Conservation (phyloP, 1,140 invertebrate genomes). For the Drosophila ohnishii region DNA sequence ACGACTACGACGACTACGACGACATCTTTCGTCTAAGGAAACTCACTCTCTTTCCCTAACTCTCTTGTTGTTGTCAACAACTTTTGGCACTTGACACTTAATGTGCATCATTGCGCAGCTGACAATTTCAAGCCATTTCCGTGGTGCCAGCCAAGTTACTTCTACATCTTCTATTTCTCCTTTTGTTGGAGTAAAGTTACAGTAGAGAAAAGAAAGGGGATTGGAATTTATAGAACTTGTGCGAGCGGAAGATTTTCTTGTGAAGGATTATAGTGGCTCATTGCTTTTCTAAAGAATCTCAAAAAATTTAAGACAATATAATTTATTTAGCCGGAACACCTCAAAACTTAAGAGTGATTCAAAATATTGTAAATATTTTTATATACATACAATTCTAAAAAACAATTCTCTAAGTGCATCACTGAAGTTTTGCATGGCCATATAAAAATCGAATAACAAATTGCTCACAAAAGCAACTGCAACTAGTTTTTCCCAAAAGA, state of each 20-base stretch:
- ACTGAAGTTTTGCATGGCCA: slow-evolving; percentile 68
- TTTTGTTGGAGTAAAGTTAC: slow-evolving; percentile 21
- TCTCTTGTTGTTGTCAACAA: slow-evolving; percentile 71
- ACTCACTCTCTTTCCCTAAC: slow-evolving; percentile 9
- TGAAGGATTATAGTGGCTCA: no score
- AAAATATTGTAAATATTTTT: neutral
- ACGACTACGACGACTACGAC: slow-evolving; percentile 12
- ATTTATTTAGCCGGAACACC: no score
- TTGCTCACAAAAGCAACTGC: slow-evolving; percentile 62
- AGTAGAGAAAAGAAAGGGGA: neutral
- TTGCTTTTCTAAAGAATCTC: no score
- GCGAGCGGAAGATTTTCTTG: no score
- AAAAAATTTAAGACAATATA: no score
- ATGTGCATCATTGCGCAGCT: slow-evolving; percentile 80
- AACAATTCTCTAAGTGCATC: no score
- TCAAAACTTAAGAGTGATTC: no score
- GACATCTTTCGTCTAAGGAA: neutral
- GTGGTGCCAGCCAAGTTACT: slow-evolving; percentile 67
- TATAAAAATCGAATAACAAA: slow-evolving; percentile 79
- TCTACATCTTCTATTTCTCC: slow-evolving; percentile 17
- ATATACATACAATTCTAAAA: neutral
- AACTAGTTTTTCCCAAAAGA: slow-evolving; percentile 21
- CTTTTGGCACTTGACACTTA: slow-evolving; percentile 80
- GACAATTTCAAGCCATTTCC: slow-evolving; percentile 80
- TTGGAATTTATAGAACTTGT: neutral